Evolutionary conservation across 2,113 vertebrate genomes (phyloP).

Genomic region (Barbus barbus): DNA sequence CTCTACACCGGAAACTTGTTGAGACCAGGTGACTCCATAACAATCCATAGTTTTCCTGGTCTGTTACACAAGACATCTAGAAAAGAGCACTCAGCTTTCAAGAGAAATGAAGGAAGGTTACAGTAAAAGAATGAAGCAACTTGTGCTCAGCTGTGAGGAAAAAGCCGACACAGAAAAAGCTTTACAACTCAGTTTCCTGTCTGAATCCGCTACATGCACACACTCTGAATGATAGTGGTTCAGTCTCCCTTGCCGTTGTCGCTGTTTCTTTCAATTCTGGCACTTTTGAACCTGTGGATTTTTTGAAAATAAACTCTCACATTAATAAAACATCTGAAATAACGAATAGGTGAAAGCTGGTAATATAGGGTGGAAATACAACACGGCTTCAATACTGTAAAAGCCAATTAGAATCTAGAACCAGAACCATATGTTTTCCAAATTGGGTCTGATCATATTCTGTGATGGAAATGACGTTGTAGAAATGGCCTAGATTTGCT

Average conservation of each 20-base stretch:
- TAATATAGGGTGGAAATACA: neutral
- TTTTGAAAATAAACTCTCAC: neutral
- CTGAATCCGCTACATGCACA: slow-evolving; percentile 31
- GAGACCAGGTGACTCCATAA: slow-evolving; percentile 33
- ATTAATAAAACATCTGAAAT: neutral
- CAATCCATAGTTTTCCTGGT: neutral
- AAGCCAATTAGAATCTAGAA: neutral
- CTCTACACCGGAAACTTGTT: slow-evolving; percentile 43
- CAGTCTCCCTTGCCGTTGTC: slow-evolving; percentile 7
- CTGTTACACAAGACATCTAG: neutral
- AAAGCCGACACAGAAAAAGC: slow-evolving; percentile 22
- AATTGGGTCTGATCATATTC: neutral
- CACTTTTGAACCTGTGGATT: neutral
- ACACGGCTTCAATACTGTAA: neutral
- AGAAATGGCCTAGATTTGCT: neutral
- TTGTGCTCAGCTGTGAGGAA: neutral
- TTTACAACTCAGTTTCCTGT: slow-evolving; percentile 56
- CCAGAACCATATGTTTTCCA: neutral
- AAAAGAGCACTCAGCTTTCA: neutral
- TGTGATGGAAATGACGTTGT: neutral
- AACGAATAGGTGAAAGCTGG: neutral
- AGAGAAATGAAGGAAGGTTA: neutral
- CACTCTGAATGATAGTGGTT: neutral
- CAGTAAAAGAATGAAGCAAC: neutral
- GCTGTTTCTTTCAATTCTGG: neutral